These are phyloP conservation scores for Pristionchus pacificus DNA, from an alignment of 1,140 invertebrate genomes.

Conservation along the genomic window DNA sequence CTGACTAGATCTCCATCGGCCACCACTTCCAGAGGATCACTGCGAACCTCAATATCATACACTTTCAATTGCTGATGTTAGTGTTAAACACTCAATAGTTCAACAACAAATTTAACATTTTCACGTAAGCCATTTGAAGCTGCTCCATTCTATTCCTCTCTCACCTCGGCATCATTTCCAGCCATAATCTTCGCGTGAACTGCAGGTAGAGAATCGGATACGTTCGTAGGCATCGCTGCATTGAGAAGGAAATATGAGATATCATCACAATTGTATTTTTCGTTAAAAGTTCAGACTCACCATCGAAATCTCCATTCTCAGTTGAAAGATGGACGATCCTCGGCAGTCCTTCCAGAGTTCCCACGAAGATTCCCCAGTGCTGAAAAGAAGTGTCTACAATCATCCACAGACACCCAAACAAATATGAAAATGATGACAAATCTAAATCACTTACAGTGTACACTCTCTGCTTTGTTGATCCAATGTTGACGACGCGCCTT, in stretches of 20 bases:
- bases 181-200: slow-evolving; percentile 5
- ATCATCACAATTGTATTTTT: neutral
- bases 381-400: slow-evolving; percentile 10
- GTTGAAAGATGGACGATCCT: slow-evolving; percentile 31
- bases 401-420: neutral
- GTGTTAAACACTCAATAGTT: neutral
- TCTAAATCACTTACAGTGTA: slow-evolving; percentile 28
- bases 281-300: no score
- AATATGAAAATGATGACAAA: slow-evolving; percentile 19
- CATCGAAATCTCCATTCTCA: slow-evolving; percentile 32
- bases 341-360: slow-evolving; percentile 27
- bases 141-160: slow-evolving; percentile 4
- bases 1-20: slow-evolving; percentile 23
- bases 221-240: neutral
- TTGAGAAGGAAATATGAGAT: neutral
- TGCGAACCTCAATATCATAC: slow-evolving; percentile 14
- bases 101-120: neutral
- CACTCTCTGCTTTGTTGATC: slow-evolving; percentile 6
- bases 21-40: slow-evolving; percentile 21
- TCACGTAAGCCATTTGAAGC: slow-evolving; percentile 1
- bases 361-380: slow-evolving; percentile 38
- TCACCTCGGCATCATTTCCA: slow-evolving; percentile 19
- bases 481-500: slow-evolving; percentile 2
- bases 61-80: neutral
- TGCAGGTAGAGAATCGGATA: slow-evolving; percentile 9